Evolutionary conservation across 2,113 vertebrate species (phyloP).

Genomic region (Arenaria interpres): DNA sequence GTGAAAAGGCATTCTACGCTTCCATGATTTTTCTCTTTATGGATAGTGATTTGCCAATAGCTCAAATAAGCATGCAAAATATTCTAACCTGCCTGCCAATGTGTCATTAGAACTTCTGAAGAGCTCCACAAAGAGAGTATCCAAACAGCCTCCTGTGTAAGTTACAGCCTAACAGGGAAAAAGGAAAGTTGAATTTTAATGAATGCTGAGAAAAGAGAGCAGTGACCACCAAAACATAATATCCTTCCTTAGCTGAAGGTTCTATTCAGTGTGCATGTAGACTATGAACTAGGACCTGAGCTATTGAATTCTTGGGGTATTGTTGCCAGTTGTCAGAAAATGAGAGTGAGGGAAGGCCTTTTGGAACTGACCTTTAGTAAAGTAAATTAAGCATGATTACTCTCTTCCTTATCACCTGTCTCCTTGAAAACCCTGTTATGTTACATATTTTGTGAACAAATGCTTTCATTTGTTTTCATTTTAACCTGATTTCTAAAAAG

Average conservation of each 20-base stretch:
- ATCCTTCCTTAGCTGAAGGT: neutral
- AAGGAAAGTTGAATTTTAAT: neutral
- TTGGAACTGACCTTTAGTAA: neutral
- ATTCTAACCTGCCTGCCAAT: neutral
- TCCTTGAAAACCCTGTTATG: neutral
- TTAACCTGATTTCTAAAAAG: neutral
- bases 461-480: neutral
- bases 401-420: neutral
- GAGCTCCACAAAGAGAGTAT: neutral
- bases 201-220: neutral
- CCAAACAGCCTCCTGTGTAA: neutral
- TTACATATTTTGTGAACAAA: neutral
- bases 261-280: neutral
- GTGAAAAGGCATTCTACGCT: neutral
- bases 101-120: neutral
- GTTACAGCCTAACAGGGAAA: neutral
- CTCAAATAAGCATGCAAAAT: neutral
- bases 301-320: neutral
- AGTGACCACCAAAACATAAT: neutral
- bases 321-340: neutral
- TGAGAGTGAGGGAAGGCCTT: neutral
- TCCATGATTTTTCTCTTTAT: neutral
- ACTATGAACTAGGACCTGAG: neutral
- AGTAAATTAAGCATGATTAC: neutral
- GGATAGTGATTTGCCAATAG: neutral